Percentiles rank a stretch among this genome's conserved stretches.
These are phyloP conservation scores for Thinocorus orbignyianus DNA, from an alignment of 2,113 vertebrate genomes.

Conservation along the genomic window DNA sequence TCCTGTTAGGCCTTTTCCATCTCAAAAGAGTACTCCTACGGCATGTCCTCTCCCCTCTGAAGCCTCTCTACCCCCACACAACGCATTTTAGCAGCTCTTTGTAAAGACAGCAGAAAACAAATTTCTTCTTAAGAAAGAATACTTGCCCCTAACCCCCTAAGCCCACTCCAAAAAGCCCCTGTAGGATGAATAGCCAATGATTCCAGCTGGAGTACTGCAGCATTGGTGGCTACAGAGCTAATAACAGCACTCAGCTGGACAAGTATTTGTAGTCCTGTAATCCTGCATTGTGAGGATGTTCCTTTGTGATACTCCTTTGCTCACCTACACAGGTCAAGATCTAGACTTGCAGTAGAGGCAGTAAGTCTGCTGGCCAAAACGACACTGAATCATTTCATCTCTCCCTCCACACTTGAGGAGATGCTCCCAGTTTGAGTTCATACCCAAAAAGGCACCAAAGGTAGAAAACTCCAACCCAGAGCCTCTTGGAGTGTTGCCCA, in stretches of 20 bases:
- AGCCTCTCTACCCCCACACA: not conserved
- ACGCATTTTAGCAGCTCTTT: not conserved
- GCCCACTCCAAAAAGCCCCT: not conserved
- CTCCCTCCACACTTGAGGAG: not conserved
- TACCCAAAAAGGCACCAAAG: not conserved
- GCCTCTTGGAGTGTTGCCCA: accelerated
- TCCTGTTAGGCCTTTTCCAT: not conserved
- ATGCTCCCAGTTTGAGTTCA: not conserved
- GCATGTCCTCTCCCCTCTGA: not conserved
- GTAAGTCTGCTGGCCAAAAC: not conserved
- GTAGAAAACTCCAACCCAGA: not conserved
- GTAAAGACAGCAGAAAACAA: not conserved
- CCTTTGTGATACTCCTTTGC: not conserved
- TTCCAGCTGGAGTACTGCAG: not conserved
- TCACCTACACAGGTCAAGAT: not conserved
- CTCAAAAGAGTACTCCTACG: not conserved
- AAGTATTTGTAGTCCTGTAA: not conserved
- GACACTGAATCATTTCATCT: not conserved
- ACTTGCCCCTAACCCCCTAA: not conserved
- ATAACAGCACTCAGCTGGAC: not conserved
- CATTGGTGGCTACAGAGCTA: not conserved
- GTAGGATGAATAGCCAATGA: accelerated
- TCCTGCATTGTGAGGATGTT: not conserved
- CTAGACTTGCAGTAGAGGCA: not conserved
- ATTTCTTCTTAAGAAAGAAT: not conserved